A percentile compares a stretch with the other conserved stretches of the same genome.
These are phyloP conservation scores for Stichopus horrens DNA, from an alignment of 53 echinoderm and acorn worm species.

Conservation along the genomic window DNA sequence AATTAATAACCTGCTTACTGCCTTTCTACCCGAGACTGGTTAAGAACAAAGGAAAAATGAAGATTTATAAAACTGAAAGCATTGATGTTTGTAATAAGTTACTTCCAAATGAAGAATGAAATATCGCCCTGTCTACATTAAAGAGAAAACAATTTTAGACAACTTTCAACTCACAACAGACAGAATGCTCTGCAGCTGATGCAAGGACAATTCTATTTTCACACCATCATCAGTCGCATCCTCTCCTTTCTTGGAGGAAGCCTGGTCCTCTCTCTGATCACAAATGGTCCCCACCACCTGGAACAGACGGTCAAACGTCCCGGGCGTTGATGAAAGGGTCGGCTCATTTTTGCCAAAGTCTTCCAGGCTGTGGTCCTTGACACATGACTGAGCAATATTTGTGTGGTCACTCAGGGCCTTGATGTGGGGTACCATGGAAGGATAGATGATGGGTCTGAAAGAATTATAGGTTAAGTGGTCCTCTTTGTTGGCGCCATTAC, in stretches of 20 bases:
- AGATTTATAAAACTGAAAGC: not conserved
- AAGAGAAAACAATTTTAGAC: not conserved
- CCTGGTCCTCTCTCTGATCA: not conserved
- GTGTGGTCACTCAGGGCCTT: slow-evolving; percentile 14
- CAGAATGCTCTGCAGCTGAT: slow-evolving; percentile 38
- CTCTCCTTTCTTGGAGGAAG: not conserved
- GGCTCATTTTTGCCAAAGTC: not conserved
- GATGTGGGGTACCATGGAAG: slow-evolving; percentile 64
- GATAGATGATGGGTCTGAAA: slow-evolving; percentile 92
- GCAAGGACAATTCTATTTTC: slow-evolving; percentile 19
- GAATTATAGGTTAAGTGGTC: slow-evolving; percentile 70
- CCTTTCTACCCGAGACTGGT: too few species aligned
- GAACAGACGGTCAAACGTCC: not conserved
- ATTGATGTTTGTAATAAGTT: not conserved
- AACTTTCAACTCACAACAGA: slow-evolving; percentile 30
- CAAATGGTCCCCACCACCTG: slow-evolving; percentile 28
- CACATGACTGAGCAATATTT: slow-evolving; percentile 18
- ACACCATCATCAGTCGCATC: not conserved
- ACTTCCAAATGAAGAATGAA: not conserved
- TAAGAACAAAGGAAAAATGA: too few species aligned
- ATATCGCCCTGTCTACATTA: not conserved
- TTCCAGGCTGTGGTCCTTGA: slow-evolving; percentile 18
- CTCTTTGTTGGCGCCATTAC: not conserved
- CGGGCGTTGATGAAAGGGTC: not conserved
- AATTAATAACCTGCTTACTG: too few species aligned